phyloP scores from a whole-genome alignment of 2,888 invertebrate genomes.

The Cantharis rustica region DNA sequence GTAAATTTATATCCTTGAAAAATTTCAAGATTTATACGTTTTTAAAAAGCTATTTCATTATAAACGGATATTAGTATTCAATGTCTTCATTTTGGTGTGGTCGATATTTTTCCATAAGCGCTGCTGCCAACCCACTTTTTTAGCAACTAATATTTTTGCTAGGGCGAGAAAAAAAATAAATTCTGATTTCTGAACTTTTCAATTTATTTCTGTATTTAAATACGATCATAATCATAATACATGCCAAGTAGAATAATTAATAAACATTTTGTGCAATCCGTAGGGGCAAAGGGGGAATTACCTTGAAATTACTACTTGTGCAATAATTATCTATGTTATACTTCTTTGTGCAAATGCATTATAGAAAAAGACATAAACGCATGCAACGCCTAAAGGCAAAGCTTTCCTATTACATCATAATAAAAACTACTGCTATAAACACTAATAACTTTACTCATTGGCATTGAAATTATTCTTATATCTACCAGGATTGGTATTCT shows the following conservation, averaged over 20 bases:
- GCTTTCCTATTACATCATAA: constrained; percentile 33
- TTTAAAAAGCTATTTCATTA: not conserved
- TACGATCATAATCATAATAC: too few species aligned
- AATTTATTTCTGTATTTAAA: too few species aligned
- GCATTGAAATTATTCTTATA: constrained; percentile 24
- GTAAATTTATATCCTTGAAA: not conserved
- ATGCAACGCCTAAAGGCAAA: constrained; percentile 17
- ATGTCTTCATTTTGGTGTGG: not conserved
- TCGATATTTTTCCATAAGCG: not conserved
- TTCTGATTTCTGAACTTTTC: too few species aligned
- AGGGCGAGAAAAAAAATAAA: too few species aligned
- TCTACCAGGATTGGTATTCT: constrained; percentile 4
- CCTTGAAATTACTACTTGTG: constrained; percentile 26
- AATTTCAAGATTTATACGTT: not conserved
- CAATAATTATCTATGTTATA: constrained; percentile 31
- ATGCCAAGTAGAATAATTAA: not conserved
- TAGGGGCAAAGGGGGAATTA: not conserved
- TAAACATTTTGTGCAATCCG: not conserved
- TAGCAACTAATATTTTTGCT: not conserved
- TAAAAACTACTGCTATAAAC: constrained; percentile 29
- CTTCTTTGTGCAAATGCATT: constrained; percentile 31
- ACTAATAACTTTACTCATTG: constrained; percentile 28
- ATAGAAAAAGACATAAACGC: constrained; percentile 24
- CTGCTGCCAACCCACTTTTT: not conserved
- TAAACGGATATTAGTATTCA: not conserved